These are phyloP conservation scores for Temnopleurus reevesii DNA, from an alignment of 53 echinoderm and acorn worm genomes.

Conservation along the genomic window DNA sequence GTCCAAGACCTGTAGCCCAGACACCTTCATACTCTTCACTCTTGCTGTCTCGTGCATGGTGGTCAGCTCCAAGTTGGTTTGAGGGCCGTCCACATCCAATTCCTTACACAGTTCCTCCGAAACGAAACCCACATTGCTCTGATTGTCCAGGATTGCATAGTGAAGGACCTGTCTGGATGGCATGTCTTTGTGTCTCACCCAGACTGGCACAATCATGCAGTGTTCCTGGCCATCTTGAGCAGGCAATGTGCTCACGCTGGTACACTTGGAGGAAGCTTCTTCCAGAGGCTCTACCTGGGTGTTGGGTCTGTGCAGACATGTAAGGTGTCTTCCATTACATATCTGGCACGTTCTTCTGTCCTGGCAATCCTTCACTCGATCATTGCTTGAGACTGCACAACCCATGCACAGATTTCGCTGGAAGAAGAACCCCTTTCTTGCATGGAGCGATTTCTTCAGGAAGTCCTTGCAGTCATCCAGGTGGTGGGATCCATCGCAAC, in stretches of 20 bases:
- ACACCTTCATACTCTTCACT: constrained; percentile 23
- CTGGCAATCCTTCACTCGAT: constrained; percentile 25
- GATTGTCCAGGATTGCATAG: neutral
- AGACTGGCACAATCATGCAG: constrained; percentile 58
- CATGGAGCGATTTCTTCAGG: neutral
- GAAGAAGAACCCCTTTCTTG: constrained; percentile 25
- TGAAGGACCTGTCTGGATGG: neutral
- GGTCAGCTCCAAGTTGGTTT: neutral
- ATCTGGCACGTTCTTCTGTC: constrained; percentile 33
- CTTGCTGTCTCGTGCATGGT: neutral
- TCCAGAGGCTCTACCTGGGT: neutral
- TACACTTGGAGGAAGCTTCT: neutral
- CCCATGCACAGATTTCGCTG: constrained; percentile 41
- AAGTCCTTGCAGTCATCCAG: constrained; percentile 25
- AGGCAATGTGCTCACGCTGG: neutral
- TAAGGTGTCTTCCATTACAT: constrained; percentile 41
- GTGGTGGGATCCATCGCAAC: neutral
- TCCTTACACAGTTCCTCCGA: neutral
- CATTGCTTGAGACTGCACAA: neutral
- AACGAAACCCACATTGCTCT: constrained; percentile 5
- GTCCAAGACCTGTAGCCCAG: constrained; percentile 35
- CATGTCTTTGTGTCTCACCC: neutral
- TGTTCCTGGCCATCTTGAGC: constrained; percentile 53
- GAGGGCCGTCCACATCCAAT: constrained; percentile 1
- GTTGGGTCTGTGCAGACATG: constrained; percentile 11